Base-by-base conservation (phyloP, 2,888 invertebrate species). In the Cyclophora punctaria region DNA sequence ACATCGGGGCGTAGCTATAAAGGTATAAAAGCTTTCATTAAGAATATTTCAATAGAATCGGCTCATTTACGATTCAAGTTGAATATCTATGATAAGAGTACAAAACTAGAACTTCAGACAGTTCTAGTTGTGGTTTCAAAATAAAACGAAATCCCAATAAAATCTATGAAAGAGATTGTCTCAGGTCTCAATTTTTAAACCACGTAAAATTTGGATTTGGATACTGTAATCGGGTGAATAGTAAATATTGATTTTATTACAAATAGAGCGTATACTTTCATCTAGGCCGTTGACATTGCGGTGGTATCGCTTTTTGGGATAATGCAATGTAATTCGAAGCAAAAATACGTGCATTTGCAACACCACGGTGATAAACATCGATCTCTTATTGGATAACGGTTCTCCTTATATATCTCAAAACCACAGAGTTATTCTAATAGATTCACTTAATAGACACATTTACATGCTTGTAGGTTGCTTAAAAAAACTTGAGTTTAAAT, bases 381-480 rank as follows among this genome's bases (percentile, higher is more conserved):
- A 74, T 71, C 67, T 65, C 67, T 71, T 73, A 82, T 82, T 79
- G 77, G 63, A 78, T 83, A 82, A 73, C 83, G 81, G 82, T 77
- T 72, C 57, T 57, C 59, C 55, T 57, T 44, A 58, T 61, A 57
- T 58, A 57, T 58, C 52, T 48, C 58, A 67, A 20, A 37, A 76
- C 74, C 73, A 73, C 75, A 69, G 71, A 71, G 63, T 62, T 63
- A 73, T 70, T 64, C 62, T 63, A 60, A 55, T 35, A 49, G 20
- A 47, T 51, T 42, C 5, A 49, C 59, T 59, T 59, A 60, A 58
- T 60, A 60, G 56, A 59, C 50, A 56, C 57, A 59, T 55, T 62
- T 55, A 57, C 33, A 51, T 33, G 56, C 51, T 55, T 55, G 51
- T 34, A 41, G 46, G 37, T 5, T 37, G 37, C 5, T 37, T 37